Evolutionary conservation across 1,140 invertebrate genomes (phyloP), one percentile per base, ranked within the genome.

Genomic region (Ylistrum balloti): DNA sequence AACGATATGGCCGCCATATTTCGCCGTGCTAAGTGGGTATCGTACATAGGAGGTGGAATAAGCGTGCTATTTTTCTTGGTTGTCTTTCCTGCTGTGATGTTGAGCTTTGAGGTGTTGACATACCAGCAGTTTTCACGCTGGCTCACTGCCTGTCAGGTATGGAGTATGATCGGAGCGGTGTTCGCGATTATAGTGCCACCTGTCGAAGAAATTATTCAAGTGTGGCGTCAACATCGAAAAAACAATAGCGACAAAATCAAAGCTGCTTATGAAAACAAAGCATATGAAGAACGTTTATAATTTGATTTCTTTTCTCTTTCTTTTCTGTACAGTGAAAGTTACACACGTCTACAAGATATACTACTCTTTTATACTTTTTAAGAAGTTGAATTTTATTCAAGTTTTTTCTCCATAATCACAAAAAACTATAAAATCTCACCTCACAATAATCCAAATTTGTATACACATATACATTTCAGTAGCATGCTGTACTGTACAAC

Each of bases 11-110:
- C 41, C 20, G 13, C 89, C 38, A 90, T 93, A 28, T 93, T 92
- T 38, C 41, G 56, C 28, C 90, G 41, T 85, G 90, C 91, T 0
- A 89, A 88, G 33, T 33, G 22, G 41, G 87, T 92, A 35, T 91
- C 92, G 0, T 86, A 41, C 33, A 86, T 88, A 85, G 92, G 92
- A 33, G 91, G 88, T 5, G 56, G 35, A 33, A 33, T 89, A 5
- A 91, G 90, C 86, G n/a, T 93, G 7, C 34, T 91, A 0, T 45
- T 93, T 7, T 92, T 93, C 35, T 32, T 91, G 11, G 88, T 92
- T 33, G 74, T 91, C 0, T 45, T 93, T 34, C 92, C 92, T 13
- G 88, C 90, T 7, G 74, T 91, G 35, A 85, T 90, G 41, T 35
- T 91, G 20, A 90, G 86, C 33, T 89, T 90, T 88, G 89, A 90